Conservation (phyloP, 1,140 invertebrate species). For the Bilobella aurantiaca region DNA sequence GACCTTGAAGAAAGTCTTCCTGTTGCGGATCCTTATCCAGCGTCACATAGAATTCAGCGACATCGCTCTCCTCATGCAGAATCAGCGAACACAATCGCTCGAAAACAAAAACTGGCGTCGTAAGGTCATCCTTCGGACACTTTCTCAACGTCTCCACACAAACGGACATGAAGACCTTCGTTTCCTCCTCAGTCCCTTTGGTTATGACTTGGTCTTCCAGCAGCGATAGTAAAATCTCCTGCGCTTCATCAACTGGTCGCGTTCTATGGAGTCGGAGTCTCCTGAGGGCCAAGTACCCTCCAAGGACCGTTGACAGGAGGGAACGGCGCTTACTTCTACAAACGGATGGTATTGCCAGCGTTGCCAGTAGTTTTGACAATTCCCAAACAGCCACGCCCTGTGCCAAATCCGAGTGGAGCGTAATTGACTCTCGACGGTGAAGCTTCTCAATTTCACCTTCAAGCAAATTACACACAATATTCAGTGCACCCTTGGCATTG, state of each 20-base stretch:
- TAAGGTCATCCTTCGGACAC: slow-evolving; percentile 79
- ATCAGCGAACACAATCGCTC: slow-evolving; percentile 95
- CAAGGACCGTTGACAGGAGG: slow-evolving; percentile 76
- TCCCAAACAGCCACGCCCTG: slow-evolving; percentile 51
- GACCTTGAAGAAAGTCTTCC: slow-evolving; percentile 92
- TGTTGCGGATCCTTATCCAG: slow-evolving; percentile 97
- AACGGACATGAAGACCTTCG: slow-evolving; percentile 91
- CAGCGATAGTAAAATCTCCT: slow-evolving; percentile 86
- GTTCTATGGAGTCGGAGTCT: slow-evolving; percentile 88
- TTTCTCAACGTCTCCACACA: slow-evolving; percentile 93
- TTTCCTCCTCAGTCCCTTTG: slow-evolving; percentile 88
- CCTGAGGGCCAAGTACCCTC: slow-evolving; percentile 83
- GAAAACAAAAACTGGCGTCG: slow-evolving; percentile 95
- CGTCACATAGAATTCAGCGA: slow-evolving; percentile 90
- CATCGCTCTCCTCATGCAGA: slow-evolving; percentile 92
- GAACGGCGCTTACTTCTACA: slow-evolving; percentile 44
- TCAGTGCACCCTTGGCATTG: slow-evolving; percentile 71
- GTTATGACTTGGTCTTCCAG: slow-evolving; percentile 81
- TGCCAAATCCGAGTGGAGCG: slow-evolving; percentile 82
- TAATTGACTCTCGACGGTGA: slow-evolving; percentile 75
- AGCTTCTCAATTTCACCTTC: slow-evolving; percentile 77
- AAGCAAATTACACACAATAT: slow-evolving; percentile 71
- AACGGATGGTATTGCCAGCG: slow-evolving; percentile 63
- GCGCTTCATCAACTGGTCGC: slow-evolving; percentile 88
- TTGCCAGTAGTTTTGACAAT: slow-evolving; percentile 24